Evolutionary conservation across 2,797 vertebrate genomes (phyloP), one percentile per base, ranked within the genome.

Genomic region (Melanotaenia pygmaea): DNA sequence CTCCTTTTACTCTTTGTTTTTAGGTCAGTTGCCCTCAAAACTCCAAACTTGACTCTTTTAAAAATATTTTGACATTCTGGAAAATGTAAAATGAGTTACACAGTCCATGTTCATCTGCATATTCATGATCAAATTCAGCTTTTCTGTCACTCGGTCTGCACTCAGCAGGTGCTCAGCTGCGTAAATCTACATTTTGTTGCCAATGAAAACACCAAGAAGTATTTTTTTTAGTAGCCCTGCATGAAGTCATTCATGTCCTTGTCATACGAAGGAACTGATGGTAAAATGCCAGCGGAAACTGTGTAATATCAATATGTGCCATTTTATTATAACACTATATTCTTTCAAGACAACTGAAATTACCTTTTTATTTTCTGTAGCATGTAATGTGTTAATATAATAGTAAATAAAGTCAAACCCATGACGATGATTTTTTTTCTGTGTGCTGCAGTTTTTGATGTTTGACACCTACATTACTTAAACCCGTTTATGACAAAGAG

Each of bases 301-400:
- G 83, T 92, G 86, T 91, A 92, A 92, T 89, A 95, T 90, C 90
- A 94, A 96, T 94, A 96, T 95, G 94, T 97, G 95, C 95, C 95
- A 96, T 96, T 97, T 96, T 98, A 97, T 96, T 95, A 96, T 96
- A 97, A 97, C 96, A 97, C 96, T 97, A 97, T 96, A 97, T 94
- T 94, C 94, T 97, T 97, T 96, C 93, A 96, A 96, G 94, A 95
- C 95, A 93, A 95, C 94, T 95, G 92, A 95, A 94, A 93, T 86
- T 80, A 89, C 89, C 80, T 92, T 94, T 96, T 96, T 94, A 95
- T 94, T 94, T 96, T 96, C 96, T 93, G 95, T 97, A 98, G 96
- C 96, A 97, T 97, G 97, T 98, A 96, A 95, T 96, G 94, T 97
- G 96, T 96, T 96, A 95, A 96, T 95, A 96, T 91, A 94, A 95